These are phyloP conservation scores for Crocidura indochinensis DNA, from an alignment of 2,797 vertebrate species.

Conservation along the genomic window DNA sequence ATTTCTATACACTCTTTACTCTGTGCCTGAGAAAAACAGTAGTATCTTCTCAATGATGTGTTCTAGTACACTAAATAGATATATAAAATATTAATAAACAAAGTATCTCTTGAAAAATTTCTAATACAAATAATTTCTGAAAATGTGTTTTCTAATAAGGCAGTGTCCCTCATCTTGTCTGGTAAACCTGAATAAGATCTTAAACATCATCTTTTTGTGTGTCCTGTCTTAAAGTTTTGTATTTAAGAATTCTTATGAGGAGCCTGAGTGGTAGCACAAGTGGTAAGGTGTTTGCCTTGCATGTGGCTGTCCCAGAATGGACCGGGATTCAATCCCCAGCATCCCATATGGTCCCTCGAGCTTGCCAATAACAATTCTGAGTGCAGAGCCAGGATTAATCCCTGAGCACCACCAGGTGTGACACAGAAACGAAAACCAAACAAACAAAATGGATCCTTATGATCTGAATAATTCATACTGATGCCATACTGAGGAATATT, in stretches of 20 bases:
- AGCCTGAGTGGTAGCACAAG: neutral
- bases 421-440: too few species aligned
- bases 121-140: conserved; percentile 26
- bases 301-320: too few species aligned
- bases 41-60: neutral
- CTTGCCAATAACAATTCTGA: too few species aligned
- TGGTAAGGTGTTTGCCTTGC: too few species aligned
- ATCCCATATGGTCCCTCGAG: too few species aligned
- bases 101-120: neutral
- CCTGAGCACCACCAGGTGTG: too few species aligned
- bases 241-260: neutral
- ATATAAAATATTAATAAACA: conserved; percentile 6
- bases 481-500: neutral
- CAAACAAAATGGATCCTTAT: too few species aligned
- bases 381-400: too few species aligned
- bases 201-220: neutral
- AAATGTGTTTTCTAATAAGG: neutral
- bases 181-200: neutral
- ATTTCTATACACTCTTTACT: conserved; percentile 23
- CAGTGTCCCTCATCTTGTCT: neutral
- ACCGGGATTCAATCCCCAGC: too few species aligned
- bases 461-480: neutral
- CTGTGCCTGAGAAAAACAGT: conserved; percentile 23
- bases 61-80: neutral
- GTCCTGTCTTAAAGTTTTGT: neutral